Base-by-base conservation (phyloP, 1,140 invertebrate species). In the Cotesia typhae region DNA sequence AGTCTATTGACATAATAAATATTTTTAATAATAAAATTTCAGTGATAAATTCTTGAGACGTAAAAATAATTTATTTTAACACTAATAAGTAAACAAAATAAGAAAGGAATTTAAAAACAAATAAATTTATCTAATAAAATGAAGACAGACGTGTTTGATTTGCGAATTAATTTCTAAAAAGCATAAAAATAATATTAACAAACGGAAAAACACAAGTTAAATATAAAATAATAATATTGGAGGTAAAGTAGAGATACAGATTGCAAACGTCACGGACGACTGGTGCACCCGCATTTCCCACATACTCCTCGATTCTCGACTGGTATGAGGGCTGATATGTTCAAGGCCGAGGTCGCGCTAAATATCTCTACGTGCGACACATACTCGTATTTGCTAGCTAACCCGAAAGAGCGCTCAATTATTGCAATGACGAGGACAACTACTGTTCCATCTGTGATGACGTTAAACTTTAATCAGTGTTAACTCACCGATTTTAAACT, bases 281-380 rank as follows among this genome's bases (percentile, higher is more conserved):
- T 77, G 78, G 80, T 83, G 80, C 79, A 82, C 83, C 83, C 83
- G 83, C 83, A 85, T 85, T 84, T 83, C 81, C 78, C 79, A 78
- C 77, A 74, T 80, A 73, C 77, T 75, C 74, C 74, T 60, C 41
- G 17, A 28, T 47, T 68, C 55, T 66, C 51, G 47, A 53, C 53
- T 75, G 75, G 63, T 76, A 81, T 83, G 80, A 78, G 81, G 77
- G 83, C 81, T 81, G 80, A 83, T 81, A 81, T 80, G 72, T 76
- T 80, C 84, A 85, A 85, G 84, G 84, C 78, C 84, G 82, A 85
- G 84, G 82, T 79, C 84, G 79, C 67, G 51, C 36, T 61, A 51
- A 64, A 36, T 79, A 9, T 6, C 41, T 47, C 41, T 83, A 83
- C 82, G 82, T 80, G 80, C 72, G 72, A 78, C 75, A 79, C 79